Base-by-base conservation (phyloP, 1,140 invertebrate species). In the Trichoplusia ni region DNA sequence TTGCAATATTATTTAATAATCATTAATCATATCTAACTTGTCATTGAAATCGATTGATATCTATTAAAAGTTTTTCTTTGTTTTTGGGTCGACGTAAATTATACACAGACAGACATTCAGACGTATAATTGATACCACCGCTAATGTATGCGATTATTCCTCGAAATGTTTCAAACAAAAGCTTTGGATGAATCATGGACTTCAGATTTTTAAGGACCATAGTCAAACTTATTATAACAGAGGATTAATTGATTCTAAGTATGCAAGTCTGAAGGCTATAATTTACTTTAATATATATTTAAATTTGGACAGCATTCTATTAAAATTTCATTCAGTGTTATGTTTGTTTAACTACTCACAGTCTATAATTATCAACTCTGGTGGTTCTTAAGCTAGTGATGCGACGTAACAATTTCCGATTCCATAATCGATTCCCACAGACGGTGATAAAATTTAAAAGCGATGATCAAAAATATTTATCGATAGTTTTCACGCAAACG, bases 281-380 rank as follows among this genome's bases (percentile, higher is more conserved):
- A 60, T 60, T 60, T 47, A 23, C 47, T 33, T 46, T 47, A 35
- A 60, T 23, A 19, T 35, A 8, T 37, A 37, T 35, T 60, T 60
- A 60, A 47, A 35, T 47, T 6, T 16, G n/a, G 42, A 60, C 42
- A 47, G 56, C 56, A 16, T n/a, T 14, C 53, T 58, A 67, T 73
- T 69, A 70, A 67, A 74, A 71, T 66, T 69, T 44, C 49, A 54
- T 67, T 68, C 70, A 72, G 51, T 40, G 31, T 49, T 70, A 64
- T 73, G 44, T 77, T 77, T 73, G 69, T 71, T 77, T 72, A 68
- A 67, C 40, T 35, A 56, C 35, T 38, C 19, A 13, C 21, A 77
- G 63, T 59, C 67, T 64, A 62, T 67, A 72, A 77, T 77, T 77
- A 75, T 75, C 75, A 29, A 72, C 69, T 63, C 49, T 23, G 71